Evolutionary conservation across 37 sponge, comb jelly and placozoan species (phyloP).

Genomic region (Oscarella lobularis): DNA sequence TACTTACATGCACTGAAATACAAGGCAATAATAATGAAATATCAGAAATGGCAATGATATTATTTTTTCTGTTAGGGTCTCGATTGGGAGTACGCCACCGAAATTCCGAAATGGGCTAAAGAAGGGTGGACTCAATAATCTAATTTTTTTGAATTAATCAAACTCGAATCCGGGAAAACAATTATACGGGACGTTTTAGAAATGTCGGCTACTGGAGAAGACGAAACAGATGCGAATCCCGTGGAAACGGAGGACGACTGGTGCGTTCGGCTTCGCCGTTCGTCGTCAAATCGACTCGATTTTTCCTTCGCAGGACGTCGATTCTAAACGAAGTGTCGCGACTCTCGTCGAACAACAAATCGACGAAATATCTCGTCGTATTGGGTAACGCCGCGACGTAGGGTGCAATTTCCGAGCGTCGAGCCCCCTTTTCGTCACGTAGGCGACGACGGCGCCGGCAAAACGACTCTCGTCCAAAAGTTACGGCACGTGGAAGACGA

Average conservation of each 20-base stretch:
- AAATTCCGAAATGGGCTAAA: slow-evolving; percentile 56
- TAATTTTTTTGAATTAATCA: no score
- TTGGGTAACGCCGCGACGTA: no score
- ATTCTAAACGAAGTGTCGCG: slow-evolving; percentile 64
- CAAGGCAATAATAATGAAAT: slow-evolving; percentile 36
- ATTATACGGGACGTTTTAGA: no score
- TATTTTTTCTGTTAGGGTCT: slow-evolving; percentile 25
- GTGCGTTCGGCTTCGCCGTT: not conserved
- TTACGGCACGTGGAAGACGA: slow-evolving; percentile 45
- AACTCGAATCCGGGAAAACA: no score
- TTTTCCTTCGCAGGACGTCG: slow-evolving; percentile 28
- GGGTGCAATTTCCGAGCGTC: no score
- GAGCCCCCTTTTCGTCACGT: not conserved
- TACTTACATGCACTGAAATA: slow-evolving; percentile 82
- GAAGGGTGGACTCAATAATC: slow-evolving; percentile 18
- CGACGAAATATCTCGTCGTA: slow-evolving; percentile 55
- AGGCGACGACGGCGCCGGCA: slow-evolving; percentile 79
- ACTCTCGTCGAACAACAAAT: slow-evolving; percentile 25
- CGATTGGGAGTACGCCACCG: slow-evolving; percentile 64
- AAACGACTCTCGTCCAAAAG: slow-evolving; percentile 61
- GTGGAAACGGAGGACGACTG: not conserved
- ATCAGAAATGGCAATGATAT: not conserved
- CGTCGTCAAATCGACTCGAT: not conserved
- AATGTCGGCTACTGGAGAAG: no score
- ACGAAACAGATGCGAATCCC: no score